Conservation (phyloP, 1,140 invertebrate genomes). For the Nomia melanderi region DNA sequence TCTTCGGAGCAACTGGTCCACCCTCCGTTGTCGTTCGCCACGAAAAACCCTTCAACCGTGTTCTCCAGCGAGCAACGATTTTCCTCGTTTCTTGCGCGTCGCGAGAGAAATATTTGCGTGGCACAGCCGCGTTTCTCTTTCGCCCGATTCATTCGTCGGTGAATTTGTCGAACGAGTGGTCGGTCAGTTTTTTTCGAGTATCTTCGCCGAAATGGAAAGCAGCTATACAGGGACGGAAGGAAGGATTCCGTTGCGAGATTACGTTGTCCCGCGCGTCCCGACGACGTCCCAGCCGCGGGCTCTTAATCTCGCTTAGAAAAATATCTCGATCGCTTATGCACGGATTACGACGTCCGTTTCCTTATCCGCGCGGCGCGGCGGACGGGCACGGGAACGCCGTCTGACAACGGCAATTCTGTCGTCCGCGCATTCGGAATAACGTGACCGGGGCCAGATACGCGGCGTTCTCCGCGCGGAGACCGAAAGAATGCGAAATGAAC, state of each 20-base stretch:
- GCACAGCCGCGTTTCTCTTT: neutral
- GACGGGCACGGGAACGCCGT: neutral
- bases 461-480: neutral
- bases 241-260: neutral
- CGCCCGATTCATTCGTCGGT: slow-evolving; percentile 12
- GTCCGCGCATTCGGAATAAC: slow-evolving; percentile 21
- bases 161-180: slow-evolving; percentile 9
- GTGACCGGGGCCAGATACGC: neutral
- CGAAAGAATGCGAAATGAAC: slow-evolving; percentile 47
- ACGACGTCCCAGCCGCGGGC: too few relatives aligned
- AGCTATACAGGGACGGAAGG: neutral
- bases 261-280: neutral
- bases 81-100: neutral
- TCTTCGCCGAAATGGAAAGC: neutral
- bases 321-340: slow-evolving; percentile 38
- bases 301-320: slow-evolving; percentile 35
- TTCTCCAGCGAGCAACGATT: neutral
- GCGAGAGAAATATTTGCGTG: neutral
- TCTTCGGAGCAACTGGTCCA: neutral
- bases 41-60: slow-evolving; percentile 1
- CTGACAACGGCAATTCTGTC: slow-evolving; percentile 28
- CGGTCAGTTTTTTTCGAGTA: neutral
- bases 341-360: slow-evolving; percentile 19
- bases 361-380: neutral
- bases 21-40: neutral